Percentiles rank a stretch among this genome's conserved stretches.
phyloP scores from a whole-genome alignment of 2,113 vertebrate genomes.

The Daubentonia madagascariensis region DNA sequence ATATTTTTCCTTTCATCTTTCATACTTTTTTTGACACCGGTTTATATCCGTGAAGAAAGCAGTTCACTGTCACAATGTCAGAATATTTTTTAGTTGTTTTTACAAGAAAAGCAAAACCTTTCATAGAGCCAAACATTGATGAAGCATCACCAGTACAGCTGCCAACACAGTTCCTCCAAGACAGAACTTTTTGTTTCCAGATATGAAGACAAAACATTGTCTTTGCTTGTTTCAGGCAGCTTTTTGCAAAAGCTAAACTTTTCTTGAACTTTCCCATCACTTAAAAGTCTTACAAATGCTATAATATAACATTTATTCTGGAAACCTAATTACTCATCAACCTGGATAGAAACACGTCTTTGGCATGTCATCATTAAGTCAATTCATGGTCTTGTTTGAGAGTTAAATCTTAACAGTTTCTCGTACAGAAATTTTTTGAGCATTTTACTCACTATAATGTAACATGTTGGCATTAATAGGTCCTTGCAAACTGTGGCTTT shows the following conservation, averaged over 20 bases:
- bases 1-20: not conserved
- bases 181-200: not conserved
- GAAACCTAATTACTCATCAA: not conserved
- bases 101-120: not conserved
- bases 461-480: not conserved
- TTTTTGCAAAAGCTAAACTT: not conserved
- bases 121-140: not conserved
- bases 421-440: not conserved
- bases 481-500: not conserved
- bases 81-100: not conserved
- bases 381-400: not conserved
- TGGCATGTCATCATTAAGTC: not conserved
- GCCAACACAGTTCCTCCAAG: not conserved
- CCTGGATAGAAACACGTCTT: not conserved
- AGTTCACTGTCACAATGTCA: not conserved
- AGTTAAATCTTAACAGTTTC: not conserved
- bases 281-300: not conserved
- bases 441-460: not conserved
- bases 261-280: not conserved
- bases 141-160: too few species aligned
- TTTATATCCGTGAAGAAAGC: not conserved
- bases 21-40: not conserved
- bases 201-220: not conserved
- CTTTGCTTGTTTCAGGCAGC: not conserved
- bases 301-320: not conserved